phyloP scores from a whole-genome alignment of 2,797 vertebrate genomes.

The Hoplostethus atlanticus region DNA sequence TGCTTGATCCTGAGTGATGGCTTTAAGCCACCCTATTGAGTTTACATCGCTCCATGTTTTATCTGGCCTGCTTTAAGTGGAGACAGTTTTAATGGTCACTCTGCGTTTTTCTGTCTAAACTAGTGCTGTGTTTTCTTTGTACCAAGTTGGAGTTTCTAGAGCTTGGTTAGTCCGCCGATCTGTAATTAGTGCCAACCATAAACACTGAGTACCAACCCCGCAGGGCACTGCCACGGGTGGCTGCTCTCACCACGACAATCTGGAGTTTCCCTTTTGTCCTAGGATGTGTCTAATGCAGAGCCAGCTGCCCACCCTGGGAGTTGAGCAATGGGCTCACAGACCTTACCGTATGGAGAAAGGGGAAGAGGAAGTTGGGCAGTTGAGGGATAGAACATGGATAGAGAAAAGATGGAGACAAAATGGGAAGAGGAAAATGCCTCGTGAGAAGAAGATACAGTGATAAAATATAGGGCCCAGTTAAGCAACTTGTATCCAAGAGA shows the following conservation, averaged over 20 bases:
- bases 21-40: constrained; percentile 35
- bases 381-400: background rate
- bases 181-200: constrained; percentile 76
- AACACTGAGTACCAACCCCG: constrained; percentile 54
- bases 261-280: constrained; percentile 71
- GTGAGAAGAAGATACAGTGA: background rate
- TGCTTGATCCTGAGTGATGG: constrained; percentile 45
- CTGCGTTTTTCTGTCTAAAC: constrained; percentile 36
- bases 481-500: constrained; percentile 18
- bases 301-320: constrained; percentile 56
- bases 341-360: background rate
- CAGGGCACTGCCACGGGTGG: constrained; percentile 67
- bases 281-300: constrained; percentile 52
- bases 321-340: constrained; percentile 13
- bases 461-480: constrained; percentile 23
- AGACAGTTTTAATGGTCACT: constrained; percentile 48
- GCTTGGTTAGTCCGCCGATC: constrained; percentile 51
- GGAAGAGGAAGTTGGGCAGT: constrained; percentile 10
- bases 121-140: constrained; percentile 36
- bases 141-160: constrained; percentile 31
- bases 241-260: constrained; percentile 69
- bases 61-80: constrained; percentile 38
- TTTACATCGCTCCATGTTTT: constrained; percentile 47
- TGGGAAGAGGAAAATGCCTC: background rate
- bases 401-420: constrained; percentile 13